Base-by-base conservation (phyloP, 2,888 invertebrate species). In the Linnaemya tessellans region DNA sequence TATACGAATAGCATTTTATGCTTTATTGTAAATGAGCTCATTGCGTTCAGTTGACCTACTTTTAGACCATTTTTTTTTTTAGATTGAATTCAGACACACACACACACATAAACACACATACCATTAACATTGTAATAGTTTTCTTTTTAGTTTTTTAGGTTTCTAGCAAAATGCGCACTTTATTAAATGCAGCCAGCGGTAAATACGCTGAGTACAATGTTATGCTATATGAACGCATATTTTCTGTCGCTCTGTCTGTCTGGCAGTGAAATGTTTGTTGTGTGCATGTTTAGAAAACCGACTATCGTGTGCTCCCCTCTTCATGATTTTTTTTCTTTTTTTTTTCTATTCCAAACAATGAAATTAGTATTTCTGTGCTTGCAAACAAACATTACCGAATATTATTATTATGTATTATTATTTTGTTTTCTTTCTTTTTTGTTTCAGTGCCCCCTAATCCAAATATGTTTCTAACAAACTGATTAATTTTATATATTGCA, bases 11-110 rank as follows among this genome's bases (percentile, higher is more conserved):
- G 46, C 49, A 30, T 22, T 46, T 73, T 80, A 51, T 38, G 25
- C 54, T 51, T 38, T 64, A 43, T 80, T 80, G 71, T 80, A 78
- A 85, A 82, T 82, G 85, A 82, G 85, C 85, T 85, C 85, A 85
- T 85, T 85, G 85, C 85, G 85, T 75, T 82, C 58, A 54, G 65
- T 65, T 85, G 85, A 82, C 85, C 85, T 71, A 85, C 67, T 82
- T 85, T 75, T 80, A 41, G 10, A 67, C 35, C 49, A 15, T 20
- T 54, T 51, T 79, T 49, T 67, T 78, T 68, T 51, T 71, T 80
- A 58, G 71, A 84, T 74, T 84, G 74, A 51, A 49, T 78, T 73
- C 60, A 84, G 68, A 71, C 35, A 71, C 46, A 62, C 35, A 35
- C 35, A 35, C 35, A 35, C 38, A 35, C 18, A 20, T 7, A 20